Conservation (phyloP, 2,797 vertebrate species). For the Aphelocoma californica region DNA sequence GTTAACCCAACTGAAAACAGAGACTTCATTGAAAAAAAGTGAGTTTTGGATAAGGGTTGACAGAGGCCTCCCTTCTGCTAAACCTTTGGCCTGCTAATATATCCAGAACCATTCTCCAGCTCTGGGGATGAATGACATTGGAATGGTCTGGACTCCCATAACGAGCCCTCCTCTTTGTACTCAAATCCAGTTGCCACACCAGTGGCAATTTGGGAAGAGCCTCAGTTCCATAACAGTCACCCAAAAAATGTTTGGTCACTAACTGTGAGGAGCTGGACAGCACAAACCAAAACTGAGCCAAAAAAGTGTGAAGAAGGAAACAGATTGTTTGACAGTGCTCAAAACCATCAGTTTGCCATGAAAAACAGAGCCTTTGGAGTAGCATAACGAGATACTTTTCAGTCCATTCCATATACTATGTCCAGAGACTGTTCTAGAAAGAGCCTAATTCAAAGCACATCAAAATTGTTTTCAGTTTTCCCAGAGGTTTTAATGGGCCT, state of each 20-base stretch:
- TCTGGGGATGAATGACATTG: not conserved
- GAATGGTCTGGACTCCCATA: not conserved
- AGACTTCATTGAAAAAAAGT: not conserved
- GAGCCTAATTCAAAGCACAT: not conserved
- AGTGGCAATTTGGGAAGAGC: not conserved
- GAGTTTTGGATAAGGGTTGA: not conserved
- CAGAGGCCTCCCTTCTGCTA: not conserved
- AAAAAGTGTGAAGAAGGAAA: not conserved
- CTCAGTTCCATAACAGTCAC: not conserved
- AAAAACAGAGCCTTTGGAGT: not conserved
- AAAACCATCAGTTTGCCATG: not conserved
- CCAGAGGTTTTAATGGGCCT: constrained; percentile 5
- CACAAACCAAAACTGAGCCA: not conserved
- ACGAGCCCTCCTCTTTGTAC: not conserved
- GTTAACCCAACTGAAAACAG: not conserved
- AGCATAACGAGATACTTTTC: not conserved
- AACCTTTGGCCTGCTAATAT: not conserved
- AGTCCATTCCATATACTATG: not conserved
- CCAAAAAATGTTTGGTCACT: not conserved
- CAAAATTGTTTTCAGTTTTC: constrained; percentile 33
- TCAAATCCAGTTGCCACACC: not conserved
- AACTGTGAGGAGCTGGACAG: not conserved
- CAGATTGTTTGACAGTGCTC: not conserved
- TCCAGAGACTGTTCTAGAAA: constrained; percentile 5
- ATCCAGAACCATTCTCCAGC: not conserved